Evolutionary conservation across 2,888 invertebrate species (phyloP), one percentile per base, ranked within the genome.

Genomic region (Tinea semifulvella): DNA sequence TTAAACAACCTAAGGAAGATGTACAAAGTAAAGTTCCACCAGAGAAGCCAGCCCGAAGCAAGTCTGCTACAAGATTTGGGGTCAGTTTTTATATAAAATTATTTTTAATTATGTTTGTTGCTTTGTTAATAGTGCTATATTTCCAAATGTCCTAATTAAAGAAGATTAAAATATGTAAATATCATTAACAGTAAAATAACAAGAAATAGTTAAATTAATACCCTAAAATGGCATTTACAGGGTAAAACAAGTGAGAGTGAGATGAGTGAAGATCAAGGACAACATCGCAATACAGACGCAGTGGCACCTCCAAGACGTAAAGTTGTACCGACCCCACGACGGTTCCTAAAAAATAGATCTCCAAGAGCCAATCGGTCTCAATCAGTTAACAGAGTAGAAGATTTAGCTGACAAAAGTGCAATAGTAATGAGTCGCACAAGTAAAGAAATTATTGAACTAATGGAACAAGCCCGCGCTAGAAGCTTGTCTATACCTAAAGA

Each of bases 191-290:
- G 25, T 44, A 38, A 19, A 35, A 44, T 27, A 28, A 27, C 35
- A 44, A 42, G 46, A 49, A n/a, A 17, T 43, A 13, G 17, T 18
- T 43, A 20, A 43, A 67, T 57, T 70, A 72, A 70, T 61, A 58
- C 61, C 54, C 57, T 40, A 58, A 68, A 65, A 67, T 74, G 63
- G 69, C 55, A 65, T 80, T 80, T 79, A 58, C 80, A 82, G 82
- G 80, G 63, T 68, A 80, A 79, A 60, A 82, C 80, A 68, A 82
- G 82, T 80, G 82, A 82, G 63, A 82, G 82, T 75, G 82, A 82
- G 62, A 80, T 82, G 82, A 82, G 82, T 69, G 82, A 81, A 57
- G 82, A 81, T 60, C 75, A 72, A 61, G 56, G 51, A 48, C 60
- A 56, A 50, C 67, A 68, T 55, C 65, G 63, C 50, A 63, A 58